These are phyloP conservation scores for Sisyra nigra DNA, from an alignment of 2,888 invertebrate species.

Conservation along the genomic window DNA sequence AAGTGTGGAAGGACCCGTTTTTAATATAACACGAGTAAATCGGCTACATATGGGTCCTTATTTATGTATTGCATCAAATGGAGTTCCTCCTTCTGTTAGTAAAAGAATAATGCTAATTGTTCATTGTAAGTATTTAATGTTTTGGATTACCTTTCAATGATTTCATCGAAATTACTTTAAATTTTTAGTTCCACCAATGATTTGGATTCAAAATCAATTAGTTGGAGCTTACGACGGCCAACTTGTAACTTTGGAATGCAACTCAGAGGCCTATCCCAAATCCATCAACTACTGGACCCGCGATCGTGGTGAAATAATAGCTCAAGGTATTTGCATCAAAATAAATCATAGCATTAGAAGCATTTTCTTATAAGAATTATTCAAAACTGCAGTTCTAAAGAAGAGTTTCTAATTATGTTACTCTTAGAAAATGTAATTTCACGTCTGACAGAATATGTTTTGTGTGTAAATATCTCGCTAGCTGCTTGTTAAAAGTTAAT, in stretches of 20 bases:
- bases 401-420: too few relatives aligned
- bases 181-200: conserved; percentile 65
- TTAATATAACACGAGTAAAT: conserved; percentile 49
- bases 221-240: conserved; percentile 65
- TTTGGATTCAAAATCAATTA: conserved; percentile 67
- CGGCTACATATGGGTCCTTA: conserved; percentile 63
- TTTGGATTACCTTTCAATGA: neutral
- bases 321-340: conserved; percentile 45
- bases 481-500: too few relatives aligned
- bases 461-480: too few relatives aligned
- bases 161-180: conserved; percentile 2
- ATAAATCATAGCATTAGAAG: too few relatives aligned
- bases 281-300: conserved; percentile 78
- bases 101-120: conserved; percentile 66
- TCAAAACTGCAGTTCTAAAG: too few relatives aligned
- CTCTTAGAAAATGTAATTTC: too few relatives aligned
- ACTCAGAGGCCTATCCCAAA: conserved; percentile 71
- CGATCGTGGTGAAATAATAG: conserved; percentile 57
- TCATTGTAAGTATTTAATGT: conserved; percentile 53
- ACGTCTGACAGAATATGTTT: too few relatives aligned
- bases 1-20: conserved; percentile 45
- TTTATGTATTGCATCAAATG: conserved; percentile 64
- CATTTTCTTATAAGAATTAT: too few relatives aligned
- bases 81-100: conserved; percentile 65
- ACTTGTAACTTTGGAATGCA: conserved; percentile 60